phyloP scores from a whole-genome alignment of 2,888 invertebrate species.

The Sarcophaga caerulescens region DNA sequence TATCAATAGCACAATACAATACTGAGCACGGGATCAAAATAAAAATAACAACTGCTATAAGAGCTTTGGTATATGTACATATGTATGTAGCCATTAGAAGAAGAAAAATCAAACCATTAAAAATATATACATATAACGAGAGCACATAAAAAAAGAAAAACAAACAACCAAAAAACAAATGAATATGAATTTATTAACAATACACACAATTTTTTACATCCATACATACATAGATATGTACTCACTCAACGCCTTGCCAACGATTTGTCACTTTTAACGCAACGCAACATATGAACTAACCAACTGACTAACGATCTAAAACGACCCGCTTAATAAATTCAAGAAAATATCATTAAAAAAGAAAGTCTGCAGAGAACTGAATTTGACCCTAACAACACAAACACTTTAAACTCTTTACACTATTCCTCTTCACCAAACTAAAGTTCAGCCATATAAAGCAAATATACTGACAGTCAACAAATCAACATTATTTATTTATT shows the following conservation, averaged over 20 bases:
- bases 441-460: background rate
- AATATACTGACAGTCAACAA: background rate
- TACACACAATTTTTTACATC: background rate
- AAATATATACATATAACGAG: too few species aligned
- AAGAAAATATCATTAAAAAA: background rate
- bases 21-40: conserved; percentile 36
- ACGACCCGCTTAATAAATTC: conserved; percentile 18
- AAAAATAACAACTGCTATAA: conserved; percentile 23
- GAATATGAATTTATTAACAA: too few species aligned
- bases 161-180: too few species aligned
- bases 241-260: conserved; percentile 6
- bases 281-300: background rate
- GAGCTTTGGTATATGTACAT: background rate
- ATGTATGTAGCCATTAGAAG: too few species aligned
- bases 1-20: background rate
- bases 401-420: background rate
- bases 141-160: too few species aligned
- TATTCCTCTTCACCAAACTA: background rate
- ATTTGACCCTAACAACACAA: background rate
- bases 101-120: too few species aligned
- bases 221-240: background rate
- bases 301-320: conserved; percentile 28
- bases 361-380: background rate
- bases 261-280: conserved; percentile 43
- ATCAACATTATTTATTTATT: background rate